Evolutionary conservation across 1,140 invertebrate species (phyloP).

Genomic region (Pseudomyrmex dendroicus): DNA sequence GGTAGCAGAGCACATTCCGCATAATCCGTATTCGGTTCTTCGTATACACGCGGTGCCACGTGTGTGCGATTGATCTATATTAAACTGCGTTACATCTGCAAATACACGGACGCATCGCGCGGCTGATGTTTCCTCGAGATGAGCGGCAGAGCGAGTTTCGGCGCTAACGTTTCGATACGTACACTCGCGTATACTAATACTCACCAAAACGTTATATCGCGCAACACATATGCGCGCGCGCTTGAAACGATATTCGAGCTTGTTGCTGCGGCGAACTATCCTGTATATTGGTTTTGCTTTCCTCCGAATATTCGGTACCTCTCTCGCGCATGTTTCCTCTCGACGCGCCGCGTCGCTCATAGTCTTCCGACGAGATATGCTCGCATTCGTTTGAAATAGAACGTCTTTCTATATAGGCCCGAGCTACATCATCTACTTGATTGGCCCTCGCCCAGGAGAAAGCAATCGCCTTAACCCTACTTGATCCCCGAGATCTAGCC

Average conservation of each 20-base stretch:
- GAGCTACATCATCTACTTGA: constrained; percentile 26
- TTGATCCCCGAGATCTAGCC: constrained; percentile 26
- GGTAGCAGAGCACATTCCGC: background rate
- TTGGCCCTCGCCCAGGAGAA: constrained; percentile 30
- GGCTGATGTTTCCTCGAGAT: background rate
- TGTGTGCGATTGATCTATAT: constrained; percentile 56
- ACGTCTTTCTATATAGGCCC: constrained; percentile 23
- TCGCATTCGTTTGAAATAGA: constrained; percentile 28
- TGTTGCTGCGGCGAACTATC: constrained; percentile 23
- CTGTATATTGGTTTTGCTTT: background rate
- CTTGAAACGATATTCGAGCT: constrained; percentile 6
- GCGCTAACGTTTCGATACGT: background rate
- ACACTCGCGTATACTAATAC: background rate
- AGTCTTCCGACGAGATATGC: background rate
- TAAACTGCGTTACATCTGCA: constrained; percentile 60
- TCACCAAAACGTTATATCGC: too few species aligned
- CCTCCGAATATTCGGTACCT: constrained; percentile 33
- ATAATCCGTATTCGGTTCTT: constrained; percentile 7
- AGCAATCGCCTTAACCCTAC: constrained; percentile 52
- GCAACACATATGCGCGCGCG: background rate
- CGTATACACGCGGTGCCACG: constrained; percentile 1
- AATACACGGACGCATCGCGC: background rate
- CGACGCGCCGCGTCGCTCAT: constrained; percentile 2
- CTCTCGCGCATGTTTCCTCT: constrained; percentile 1
- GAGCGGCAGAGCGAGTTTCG: background rate